phyloP scores from a whole-genome alignment of 2,113 vertebrate genomes.

The Psilopsiagon aurifrons region DNA sequence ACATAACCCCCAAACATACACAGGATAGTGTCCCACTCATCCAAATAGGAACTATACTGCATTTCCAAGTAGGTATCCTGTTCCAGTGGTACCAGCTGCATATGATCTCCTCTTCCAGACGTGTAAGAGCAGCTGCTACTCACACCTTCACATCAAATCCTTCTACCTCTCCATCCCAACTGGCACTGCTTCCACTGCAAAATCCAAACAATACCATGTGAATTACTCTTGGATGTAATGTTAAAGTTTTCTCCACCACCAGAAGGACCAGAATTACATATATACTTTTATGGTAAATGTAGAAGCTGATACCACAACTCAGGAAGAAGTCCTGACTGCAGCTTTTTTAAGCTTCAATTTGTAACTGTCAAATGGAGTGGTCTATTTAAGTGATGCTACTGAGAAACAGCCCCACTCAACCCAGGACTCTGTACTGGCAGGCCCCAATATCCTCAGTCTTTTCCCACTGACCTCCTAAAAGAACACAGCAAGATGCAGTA shows the following conservation, averaged over 20 bases:
- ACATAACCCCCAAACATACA: accelerated
- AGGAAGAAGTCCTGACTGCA: background rate
- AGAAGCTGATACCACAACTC: background rate
- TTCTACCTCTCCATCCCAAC: background rate
- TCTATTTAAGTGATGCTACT: background rate
- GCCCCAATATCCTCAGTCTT: background rate
- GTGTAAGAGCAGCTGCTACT: background rate
- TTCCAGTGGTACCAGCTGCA: background rate
- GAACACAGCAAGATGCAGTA: background rate
- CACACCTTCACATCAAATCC: background rate
- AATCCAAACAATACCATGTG: background rate
- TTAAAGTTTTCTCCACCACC: background rate
- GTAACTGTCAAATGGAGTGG: background rate
- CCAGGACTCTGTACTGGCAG: background rate
- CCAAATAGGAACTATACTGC: background rate
- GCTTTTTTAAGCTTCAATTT: background rate
- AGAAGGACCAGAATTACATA: background rate
- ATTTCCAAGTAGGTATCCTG: background rate
- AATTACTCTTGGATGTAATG: background rate
- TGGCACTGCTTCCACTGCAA: background rate
- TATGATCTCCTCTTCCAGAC: background rate
- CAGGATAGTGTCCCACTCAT: background rate
- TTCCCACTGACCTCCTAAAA: background rate
- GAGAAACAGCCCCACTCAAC: background rate
- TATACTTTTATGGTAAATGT: background rate